A percentile compares a stretch with the other conserved stretches of the same genome.
Evolutionary conservation across 2,888 invertebrate species (phyloP).

Genomic region (Eurytoma californica): DNA sequence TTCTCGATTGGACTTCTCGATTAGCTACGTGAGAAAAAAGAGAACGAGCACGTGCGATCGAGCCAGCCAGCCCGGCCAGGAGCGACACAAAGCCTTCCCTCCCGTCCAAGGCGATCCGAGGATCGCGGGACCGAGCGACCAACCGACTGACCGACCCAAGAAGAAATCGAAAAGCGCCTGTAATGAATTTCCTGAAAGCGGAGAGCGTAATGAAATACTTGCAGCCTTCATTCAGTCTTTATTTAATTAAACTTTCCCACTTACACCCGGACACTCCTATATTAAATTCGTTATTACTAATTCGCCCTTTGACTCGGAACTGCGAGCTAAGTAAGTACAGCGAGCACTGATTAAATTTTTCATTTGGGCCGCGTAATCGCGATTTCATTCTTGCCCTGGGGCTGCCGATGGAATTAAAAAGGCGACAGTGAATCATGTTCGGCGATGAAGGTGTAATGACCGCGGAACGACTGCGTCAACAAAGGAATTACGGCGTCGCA

Average conservation of each 20-base stretch:
- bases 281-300: neutral
- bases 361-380: too few relatives aligned
- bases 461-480: constrained; percentile 62
- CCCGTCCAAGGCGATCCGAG: neutral
- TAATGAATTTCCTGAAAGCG: constrained; percentile 51
- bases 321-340: too few relatives aligned
- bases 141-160: constrained; percentile 9
- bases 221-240: constrained; percentile 20
- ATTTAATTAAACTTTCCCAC: constrained; percentile 48
- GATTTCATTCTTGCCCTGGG: neutral
- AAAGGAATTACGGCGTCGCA: constrained; percentile 68
- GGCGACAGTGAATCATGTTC: constrained; percentile 4
- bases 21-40: constrained; percentile 47
- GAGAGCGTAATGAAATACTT: constrained; percentile 48
- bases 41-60: constrained; percentile 27
- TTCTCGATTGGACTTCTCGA: constrained; percentile 52
- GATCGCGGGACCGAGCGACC: constrained; percentile 1
- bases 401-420: neutral
- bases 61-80: neutral
- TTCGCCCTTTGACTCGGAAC: too few relatives aligned
- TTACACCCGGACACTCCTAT: neutral
- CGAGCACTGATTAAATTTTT: too few relatives aligned
- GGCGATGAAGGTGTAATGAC: constrained; percentile 62
- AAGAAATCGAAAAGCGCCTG: constrained; percentile 43
- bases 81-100: constrained; percentile 20